phyloP scores from a whole-genome alignment of 2,888 invertebrate genomes.

The Pseudolycoriella hygida region DNA sequence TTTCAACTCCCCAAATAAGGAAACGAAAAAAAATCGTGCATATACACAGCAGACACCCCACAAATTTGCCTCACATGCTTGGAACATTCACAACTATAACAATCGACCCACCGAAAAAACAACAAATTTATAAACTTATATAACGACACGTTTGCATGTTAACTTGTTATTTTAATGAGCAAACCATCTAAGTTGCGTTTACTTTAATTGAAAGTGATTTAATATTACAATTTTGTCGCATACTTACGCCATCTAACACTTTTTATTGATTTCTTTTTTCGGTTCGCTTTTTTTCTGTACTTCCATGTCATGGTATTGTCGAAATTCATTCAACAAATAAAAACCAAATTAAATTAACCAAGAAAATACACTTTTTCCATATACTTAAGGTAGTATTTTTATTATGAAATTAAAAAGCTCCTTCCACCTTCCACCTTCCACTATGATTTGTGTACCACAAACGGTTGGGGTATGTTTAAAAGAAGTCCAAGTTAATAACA shows the following conservation, averaged over 20 bases:
- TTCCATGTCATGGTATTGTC: not conserved
- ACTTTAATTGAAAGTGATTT: constrained; percentile 16
- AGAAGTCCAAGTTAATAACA: not conserved
- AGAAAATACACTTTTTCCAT: not conserved
- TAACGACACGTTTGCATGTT: constrained; percentile 31
- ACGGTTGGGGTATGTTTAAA: too few relatives aligned
- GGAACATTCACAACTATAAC: too few relatives aligned
- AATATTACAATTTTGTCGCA: constrained; percentile 11
- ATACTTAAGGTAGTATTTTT: not conserved
- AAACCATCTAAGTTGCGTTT: constrained; percentile 13
- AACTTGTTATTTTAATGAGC: constrained; percentile 12
- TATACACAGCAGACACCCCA: too few relatives aligned
- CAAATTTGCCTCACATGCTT: too few relatives aligned
- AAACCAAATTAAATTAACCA: constrained; percentile 1
- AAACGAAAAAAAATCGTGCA: too few relatives aligned
- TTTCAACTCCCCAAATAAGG: too few relatives aligned
- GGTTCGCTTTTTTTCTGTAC: not conserved
- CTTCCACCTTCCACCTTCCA: too few relatives aligned
- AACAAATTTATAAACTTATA: not conserved
- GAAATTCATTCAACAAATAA: not conserved
- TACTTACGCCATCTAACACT: not conserved
- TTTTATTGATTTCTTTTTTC: not conserved
- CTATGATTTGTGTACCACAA: too few relatives aligned
- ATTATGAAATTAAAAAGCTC: too few relatives aligned
- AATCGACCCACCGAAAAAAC: too few relatives aligned